Base-by-base conservation (phyloP, 2,797 vertebrate species). In the Chelon auratus region DNA sequence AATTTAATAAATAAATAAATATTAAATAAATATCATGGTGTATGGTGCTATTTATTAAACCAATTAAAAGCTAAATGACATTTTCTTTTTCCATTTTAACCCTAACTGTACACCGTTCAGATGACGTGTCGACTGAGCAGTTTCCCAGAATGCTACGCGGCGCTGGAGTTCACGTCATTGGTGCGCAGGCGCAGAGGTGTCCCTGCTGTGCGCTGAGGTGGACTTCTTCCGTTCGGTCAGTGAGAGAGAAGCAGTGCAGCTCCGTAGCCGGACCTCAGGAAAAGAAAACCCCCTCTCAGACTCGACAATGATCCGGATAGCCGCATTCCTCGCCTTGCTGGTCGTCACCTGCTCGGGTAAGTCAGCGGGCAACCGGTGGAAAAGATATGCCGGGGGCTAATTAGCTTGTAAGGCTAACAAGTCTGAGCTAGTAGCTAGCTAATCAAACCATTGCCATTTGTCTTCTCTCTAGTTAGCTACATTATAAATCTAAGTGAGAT, bases 281-380 rank as follows among this genome's bases (percentile, higher is more conserved):
- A 42, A 54, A 45, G 1, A 59, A 65, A 12, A 55, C 15, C 37
- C 13, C 63, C 20, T 10, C 5, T 9, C 14, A 18, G 20, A 75
- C 70, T 5, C 2, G 64, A 89, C 9, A 0, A 94, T 93, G 92
- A 84, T 90, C 43, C 87, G 90, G 78, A 84, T 92, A 84, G 80
- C 82, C 11, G 83, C 81, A 18, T 84, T 94, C 50, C 45, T 93
- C 51, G 71, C 88, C 8, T 63, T 93, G 57, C 66, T 93, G 24
- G 80, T 85, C 75, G 89, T 56, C 56, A 72, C 79, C 33, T 93
- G 92, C 78, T 91, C 90, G n/a, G 93, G 93, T 94, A 73, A 72
- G 84, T 86, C 12, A 4, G 15, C 11, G 13, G 30, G 11, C 17
- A 52, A 22, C 42, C 26, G 14, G 10, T 0, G 15, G 11, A 13